Conservation (phyloP, 2,797 vertebrate species). For the Petrocephalus sullivani region DNA sequence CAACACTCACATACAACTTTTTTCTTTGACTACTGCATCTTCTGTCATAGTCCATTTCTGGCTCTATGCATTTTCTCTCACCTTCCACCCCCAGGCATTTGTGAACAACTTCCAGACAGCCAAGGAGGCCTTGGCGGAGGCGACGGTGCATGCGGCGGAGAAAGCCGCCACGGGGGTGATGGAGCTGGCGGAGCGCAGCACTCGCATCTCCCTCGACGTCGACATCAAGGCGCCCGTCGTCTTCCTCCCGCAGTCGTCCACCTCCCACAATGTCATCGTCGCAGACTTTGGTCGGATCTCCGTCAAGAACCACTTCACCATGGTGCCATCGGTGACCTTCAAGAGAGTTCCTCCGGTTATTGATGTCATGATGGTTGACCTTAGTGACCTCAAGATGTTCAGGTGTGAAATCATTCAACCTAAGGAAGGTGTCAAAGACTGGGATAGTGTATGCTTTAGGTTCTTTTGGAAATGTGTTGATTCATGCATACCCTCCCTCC, state of each 20-base stretch:
- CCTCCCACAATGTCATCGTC: constrained; percentile 81
- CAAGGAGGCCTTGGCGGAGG: constrained; percentile 87
- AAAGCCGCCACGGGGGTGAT: constrained; percentile 92
- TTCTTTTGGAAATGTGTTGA: neutral
- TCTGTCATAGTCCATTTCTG: neutral
- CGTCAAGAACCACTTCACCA: constrained; percentile 76
- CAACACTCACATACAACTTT: neutral
- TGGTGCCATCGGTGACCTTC: constrained; percentile 63
- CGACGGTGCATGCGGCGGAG: constrained; percentile 86
- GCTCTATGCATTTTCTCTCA: neutral
- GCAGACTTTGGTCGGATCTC: constrained; percentile 89
- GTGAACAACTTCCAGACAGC: constrained; percentile 91
- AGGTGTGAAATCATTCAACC: constrained; percentile 60
- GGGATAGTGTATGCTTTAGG: neutral
- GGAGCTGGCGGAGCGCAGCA: constrained; percentile 82
- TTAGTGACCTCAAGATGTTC: constrained; percentile 91
- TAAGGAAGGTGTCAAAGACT: neutral
- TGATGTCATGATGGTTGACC: constrained; percentile 79
- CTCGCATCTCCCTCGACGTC: constrained; percentile 75
- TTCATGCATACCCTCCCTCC: neutral
- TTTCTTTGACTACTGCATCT: neutral
- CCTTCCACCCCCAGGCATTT: constrained; percentile 66
- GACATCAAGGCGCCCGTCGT: constrained; percentile 92
- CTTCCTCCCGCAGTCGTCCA: constrained; percentile 86
- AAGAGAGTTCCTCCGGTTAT: constrained; percentile 78